Base-by-base conservation (phyloP, 2,888 invertebrate genomes). In the Hyposoter didymator region DNA sequence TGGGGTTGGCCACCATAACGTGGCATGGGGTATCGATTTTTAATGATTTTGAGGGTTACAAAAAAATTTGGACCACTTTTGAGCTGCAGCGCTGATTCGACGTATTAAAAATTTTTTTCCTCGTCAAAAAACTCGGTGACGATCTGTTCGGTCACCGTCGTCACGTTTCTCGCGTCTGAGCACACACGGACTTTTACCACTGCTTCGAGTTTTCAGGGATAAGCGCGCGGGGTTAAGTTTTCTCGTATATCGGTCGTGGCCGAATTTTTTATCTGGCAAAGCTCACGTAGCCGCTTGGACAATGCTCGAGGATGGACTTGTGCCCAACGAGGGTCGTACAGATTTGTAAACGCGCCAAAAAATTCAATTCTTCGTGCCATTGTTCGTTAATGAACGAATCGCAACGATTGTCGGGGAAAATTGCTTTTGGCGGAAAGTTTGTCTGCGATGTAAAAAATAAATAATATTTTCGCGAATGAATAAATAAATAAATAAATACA, bases 301-400 rank as follows among this genome's bases (percentile, higher is more conserved):
- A 75, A 55, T 66, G n/a, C 55, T 62, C 75, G 69, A 43, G 28
- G 64, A 75, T 52, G 78, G 62, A 49, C 64, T 6, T 19, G 39
- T 64, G 80, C 64, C 75, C 75, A 66, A 69, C 69, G 78, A 64
- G 62, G 67, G 52, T 69, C 47, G 39, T 59, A 32, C 72, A 62
- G 75, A 79, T 79, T 79, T 85, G 85, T 82, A 85, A 85, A 75
- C 85, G 79, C 79, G 85, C 85, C 82, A 85, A 75, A 85, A 85
- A 85, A 82, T 85, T 85, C 82, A 85, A 82, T 85, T 75, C 69
- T 67, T 49, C 79, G 62, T 70, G 69, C 66, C 66, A 85, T 85
- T 85, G 85, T 85, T 82, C 82, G 79, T 82, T 85, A 85, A 85
- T 82, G 85, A 85, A 82, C 85, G 79, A 82, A 79, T 78, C 85